Evolutionary conservation across 2,113 vertebrate genomes (phyloP).

Genomic region (Bufo bufo): DNA sequence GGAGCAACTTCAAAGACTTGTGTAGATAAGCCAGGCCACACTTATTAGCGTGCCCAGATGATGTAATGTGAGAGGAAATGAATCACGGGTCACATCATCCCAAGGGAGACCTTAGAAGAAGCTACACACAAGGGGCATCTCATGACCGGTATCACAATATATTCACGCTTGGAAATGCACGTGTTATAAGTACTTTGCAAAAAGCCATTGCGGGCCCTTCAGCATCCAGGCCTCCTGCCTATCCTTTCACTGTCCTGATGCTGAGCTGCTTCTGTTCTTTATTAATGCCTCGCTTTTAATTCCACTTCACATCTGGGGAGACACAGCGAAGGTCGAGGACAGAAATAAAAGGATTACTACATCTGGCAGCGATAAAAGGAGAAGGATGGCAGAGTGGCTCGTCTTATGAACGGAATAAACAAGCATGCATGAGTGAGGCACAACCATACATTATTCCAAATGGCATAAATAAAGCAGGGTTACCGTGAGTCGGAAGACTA

Average conservation of each 20-base stretch:
- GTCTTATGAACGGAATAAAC: conserved; percentile 16
- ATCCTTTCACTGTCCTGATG: background rate
- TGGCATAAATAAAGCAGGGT: background rate
- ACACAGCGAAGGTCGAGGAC: background rate
- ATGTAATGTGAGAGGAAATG: conserved; percentile 49
- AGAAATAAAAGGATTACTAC: conserved; percentile 23
- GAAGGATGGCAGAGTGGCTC: conserved; percentile 7
- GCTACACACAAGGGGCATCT: conserved; percentile 12
- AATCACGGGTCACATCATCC: conserved; percentile 33
- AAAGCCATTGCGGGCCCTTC: background rate
- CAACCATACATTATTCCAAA: background rate
- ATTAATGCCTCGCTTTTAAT: conserved; percentile 3
- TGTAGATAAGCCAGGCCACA: background rate
- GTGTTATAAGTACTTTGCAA: background rate
- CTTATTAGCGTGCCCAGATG: conserved; percentile 36
- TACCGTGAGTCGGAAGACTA: background rate
- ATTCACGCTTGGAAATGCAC: background rate
- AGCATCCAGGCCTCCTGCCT: background rate
- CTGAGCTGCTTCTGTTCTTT: conserved; percentile 20
- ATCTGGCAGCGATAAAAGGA: conserved; percentile 27
- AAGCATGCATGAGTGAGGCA: conserved; percentile 27
- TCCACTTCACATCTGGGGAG: conserved; percentile 31
- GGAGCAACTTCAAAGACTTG: conserved; percentile 21
- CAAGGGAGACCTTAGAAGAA: conserved; percentile 4
- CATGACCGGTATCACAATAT: background rate